Conservation (phyloP, 2,797 vertebrate species). For the Adelosebastes latens region DNA sequence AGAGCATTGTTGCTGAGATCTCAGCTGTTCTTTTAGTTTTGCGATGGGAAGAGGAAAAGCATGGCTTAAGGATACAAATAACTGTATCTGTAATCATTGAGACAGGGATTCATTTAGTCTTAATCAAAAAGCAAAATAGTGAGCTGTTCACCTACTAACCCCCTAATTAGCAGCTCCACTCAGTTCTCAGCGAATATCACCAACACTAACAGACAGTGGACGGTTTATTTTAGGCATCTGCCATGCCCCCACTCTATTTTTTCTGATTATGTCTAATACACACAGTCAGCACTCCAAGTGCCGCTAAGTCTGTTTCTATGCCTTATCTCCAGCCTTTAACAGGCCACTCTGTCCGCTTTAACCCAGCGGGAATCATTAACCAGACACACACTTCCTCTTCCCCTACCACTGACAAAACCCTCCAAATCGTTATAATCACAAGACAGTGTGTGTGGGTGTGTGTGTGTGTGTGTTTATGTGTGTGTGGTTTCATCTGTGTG, state of each 20-base stretch:
- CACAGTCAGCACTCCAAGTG: constrained; percentile 37
- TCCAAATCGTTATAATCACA: constrained; percentile 48
- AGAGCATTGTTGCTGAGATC: constrained; percentile 8
- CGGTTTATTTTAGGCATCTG: constrained; percentile 7
- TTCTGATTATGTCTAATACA: constrained; percentile 16
- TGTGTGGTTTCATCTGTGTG: constrained; percentile 26
- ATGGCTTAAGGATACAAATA: not conserved
- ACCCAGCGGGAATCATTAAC: constrained; percentile 74
- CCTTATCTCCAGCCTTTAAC: constrained; percentile 68
- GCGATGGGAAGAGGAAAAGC: not conserved
- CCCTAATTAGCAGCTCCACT: constrained; percentile 8
- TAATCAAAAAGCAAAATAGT: not conserved
- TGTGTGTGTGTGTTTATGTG: constrained; percentile 2
- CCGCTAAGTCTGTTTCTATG: constrained; percentile 61
- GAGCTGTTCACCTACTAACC: not conserved
- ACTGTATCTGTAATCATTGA: not conserved
- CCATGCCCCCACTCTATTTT: not conserved
- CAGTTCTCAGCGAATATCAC: not conserved
- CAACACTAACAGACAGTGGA: not conserved
- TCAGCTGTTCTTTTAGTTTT: not conserved
- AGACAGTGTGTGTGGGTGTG: constrained; percentile 32
- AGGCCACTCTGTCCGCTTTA: constrained; percentile 57
- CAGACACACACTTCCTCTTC: constrained; percentile 64
- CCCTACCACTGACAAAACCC: constrained; percentile 42
- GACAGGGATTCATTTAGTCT: constrained; percentile 10